Evolutionary conservation across 2,888 invertebrate species (phyloP), one percentile per base, ranked within the genome.

Genomic region (Parapristionchus giblindavisi): DNA sequence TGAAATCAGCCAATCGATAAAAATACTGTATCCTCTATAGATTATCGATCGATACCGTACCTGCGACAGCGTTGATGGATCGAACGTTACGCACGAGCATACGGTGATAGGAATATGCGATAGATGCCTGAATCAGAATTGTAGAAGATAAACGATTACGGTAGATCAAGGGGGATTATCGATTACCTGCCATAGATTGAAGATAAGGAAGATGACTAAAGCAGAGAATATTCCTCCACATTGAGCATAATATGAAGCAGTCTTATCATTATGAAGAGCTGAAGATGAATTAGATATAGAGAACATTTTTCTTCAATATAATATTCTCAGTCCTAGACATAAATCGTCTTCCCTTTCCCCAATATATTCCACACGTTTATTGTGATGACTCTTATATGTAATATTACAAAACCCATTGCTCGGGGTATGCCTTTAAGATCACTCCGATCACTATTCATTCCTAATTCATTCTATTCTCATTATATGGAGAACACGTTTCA

Each of bases 241-340:
- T 68, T 85, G 80, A 0, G 80, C 32, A 75, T 86, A 87, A 75
- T 83, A 87, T 0, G 84, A 81, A 0, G 81, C 52, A 34, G 81
- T 86, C 60, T 85, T 86, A 43, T 82, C 80, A 14, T 80, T 78
- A 78, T 86, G 81, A 54, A 85, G 79, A 2, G 86, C 86, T 86
- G 79, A 73, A 82, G 75, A 48, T 14, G n/a, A n/a, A n/a, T n/a
- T n/a, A n/a, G n/a, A n/a, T n/a, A n/a, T n/a, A n/a, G n/a, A n/a
- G n/a, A n/a, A n/a, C n/a, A n/a, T n/a, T n/a, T n/a, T n/a, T n/a
- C n/a, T n/a, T n/a, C n/a, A n/a, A n/a, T 48, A 48, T 48, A 48
- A 11, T 48, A 48, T 48, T 48, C 48, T 48, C 48, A n/a, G n/a
- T n/a, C n/a, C n/a, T n/a, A n/a, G n/a, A n/a, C n/a, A n/a, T n/a